Conservation (phyloP, 1,140 invertebrate species). For the Microplitis demolitor region DNA sequence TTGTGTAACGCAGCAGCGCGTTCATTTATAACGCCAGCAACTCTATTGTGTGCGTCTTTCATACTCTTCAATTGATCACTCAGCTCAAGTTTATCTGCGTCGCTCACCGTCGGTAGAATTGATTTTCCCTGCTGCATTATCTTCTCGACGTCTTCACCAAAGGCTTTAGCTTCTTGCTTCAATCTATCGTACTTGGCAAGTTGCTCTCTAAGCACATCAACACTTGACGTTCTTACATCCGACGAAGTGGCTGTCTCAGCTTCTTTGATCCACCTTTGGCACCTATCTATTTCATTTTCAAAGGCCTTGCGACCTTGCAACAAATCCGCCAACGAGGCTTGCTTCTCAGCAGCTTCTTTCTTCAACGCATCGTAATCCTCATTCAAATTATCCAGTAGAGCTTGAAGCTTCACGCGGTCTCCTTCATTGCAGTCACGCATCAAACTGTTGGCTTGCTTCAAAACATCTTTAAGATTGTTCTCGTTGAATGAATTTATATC, state of each 20-base stretch:
- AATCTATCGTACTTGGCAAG: slow-evolving; percentile 82
- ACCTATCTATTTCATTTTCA: slow-evolving; percentile 79
- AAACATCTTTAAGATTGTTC: slow-evolving; percentile 73
- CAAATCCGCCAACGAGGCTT: slow-evolving; percentile 73
- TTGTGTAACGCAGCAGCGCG: slow-evolving; percentile 73
- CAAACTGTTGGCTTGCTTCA: slow-evolving; percentile 76
- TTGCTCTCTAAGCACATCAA: slow-evolving; percentile 84
- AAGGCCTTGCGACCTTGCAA: slow-evolving; percentile 78
- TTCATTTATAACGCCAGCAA: slow-evolving; percentile 76
- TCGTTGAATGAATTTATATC: slow-evolving; percentile 82
- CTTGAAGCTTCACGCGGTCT: slow-evolving; percentile 70
- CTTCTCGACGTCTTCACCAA: slow-evolving; percentile 73
- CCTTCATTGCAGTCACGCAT: slow-evolving; percentile 80
- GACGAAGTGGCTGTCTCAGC: slow-evolving; percentile 82
- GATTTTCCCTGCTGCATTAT: slow-evolving; percentile 79
- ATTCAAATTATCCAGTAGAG: slow-evolving; percentile 70
- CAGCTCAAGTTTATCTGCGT: slow-evolving; percentile 80
- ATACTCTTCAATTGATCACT: slow-evolving; percentile 78
- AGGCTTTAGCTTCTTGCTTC: slow-evolving; percentile 73
- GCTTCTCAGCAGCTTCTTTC: slow-evolving; percentile 74
- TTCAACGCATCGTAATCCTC: slow-evolving; percentile 73
- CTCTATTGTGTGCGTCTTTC: slow-evolving; percentile 75
- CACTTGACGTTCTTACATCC: slow-evolving; percentile 76
- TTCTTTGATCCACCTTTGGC: slow-evolving; percentile 84
- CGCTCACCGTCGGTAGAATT: slow-evolving; percentile 79